Percentiles rank a stretch among this genome's conserved stretches.
phyloP scores from a whole-genome alignment of 2,113 vertebrate genomes.

The Leptobrachium leishanense region DNA sequence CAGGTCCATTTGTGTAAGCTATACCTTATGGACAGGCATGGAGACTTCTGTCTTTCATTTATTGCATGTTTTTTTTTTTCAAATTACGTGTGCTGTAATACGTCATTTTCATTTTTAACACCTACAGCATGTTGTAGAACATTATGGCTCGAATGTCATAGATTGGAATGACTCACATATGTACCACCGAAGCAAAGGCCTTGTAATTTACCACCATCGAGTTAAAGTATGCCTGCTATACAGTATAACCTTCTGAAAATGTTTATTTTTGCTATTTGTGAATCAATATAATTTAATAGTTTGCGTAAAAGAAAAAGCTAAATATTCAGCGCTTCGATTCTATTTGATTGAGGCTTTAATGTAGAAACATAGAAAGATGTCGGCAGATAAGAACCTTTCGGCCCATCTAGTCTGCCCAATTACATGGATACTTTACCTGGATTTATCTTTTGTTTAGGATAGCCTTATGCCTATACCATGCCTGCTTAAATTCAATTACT shows the following conservation, averaged over 20 bases:
- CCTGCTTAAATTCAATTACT: too few relatives aligned
- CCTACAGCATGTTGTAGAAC: not conserved
- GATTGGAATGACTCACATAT: too few relatives aligned
- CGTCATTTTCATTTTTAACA: constrained; percentile 20
- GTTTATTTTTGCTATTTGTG: not conserved
- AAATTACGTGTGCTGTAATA: constrained; percentile 3
- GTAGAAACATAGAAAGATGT: too few relatives aligned
- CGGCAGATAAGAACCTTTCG: too few relatives aligned
- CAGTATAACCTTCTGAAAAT: not conserved
- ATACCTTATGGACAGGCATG: not conserved
- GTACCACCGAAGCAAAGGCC: not conserved
- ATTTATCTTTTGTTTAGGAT: too few relatives aligned
- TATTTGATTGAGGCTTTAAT: too few relatives aligned
- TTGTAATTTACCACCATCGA: not conserved
- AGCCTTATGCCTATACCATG: too few relatives aligned
- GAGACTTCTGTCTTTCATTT: constrained; percentile 24
- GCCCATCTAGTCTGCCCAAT: too few relatives aligned
- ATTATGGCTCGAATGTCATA: not conserved
- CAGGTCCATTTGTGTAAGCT: too few relatives aligned
- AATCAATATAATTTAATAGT: not conserved
- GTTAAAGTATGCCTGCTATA: not conserved
- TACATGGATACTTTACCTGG: too few relatives aligned
- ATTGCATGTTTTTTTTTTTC: not conserved
- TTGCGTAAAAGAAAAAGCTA: too few relatives aligned
- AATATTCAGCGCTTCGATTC: too few relatives aligned